A percentile compares a stretch with the other conserved stretches of the same genome.
Evolutionary conservation across 1,140 invertebrate genomes (phyloP).

Genomic region (Drosophila melanogaster): Release_6_plus_ISO1_MT NT_037436.4:12812001-12812500

Average conservation of each 20-base stretch:
- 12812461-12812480: not conserved
- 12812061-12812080: conserved; percentile 52
- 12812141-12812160: conserved; percentile 69
- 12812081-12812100: conserved; percentile 12
- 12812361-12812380: conserved; percentile 95
- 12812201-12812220: conserved; percentile 78
- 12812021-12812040: conserved; percentile 20
- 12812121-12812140: conserved; percentile 56
- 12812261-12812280: conserved; percentile 38
- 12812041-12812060: conserved; percentile 66
- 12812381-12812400: conserved; percentile 94
- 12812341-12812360: conserved; percentile 92
- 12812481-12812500: not conserved
- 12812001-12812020: conserved; percentile 35
- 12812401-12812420: conserved; percentile 98
- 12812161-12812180: conserved; percentile 83
- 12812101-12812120: conserved; percentile 30
- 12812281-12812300: conserved; percentile 86
- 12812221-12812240: conserved; percentile 38
- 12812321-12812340: conserved; percentile 94
- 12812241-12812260: not conserved
- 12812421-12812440: conserved; percentile 96
- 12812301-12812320: conserved; percentile 92
- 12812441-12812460: conserved; percentile 92
- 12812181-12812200: conserved; percentile 74